phyloP scores from a whole-genome alignment of 2,888 invertebrate species.

The Rotaria magnacalcarata region DNA sequence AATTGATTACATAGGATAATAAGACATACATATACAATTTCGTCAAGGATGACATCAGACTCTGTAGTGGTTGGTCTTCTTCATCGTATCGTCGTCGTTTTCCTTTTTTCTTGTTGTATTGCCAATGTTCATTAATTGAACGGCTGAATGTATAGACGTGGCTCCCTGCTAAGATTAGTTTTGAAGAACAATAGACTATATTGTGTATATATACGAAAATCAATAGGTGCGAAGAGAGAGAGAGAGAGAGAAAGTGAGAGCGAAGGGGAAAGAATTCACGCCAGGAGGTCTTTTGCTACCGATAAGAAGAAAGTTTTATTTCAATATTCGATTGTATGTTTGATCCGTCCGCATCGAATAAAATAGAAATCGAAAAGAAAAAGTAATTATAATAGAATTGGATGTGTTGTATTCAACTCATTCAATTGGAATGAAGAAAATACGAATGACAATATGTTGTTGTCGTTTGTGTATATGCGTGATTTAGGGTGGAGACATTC shows the following conservation, averaged over 20 bases:
- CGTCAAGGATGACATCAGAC: conserved; percentile 22
- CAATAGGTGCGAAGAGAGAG: conserved; percentile 29
- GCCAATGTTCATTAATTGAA: not conserved
- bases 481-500: conserved; percentile 16
- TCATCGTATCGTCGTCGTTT: not conserved
- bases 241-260: not conserved
- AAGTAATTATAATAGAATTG: not conserved
- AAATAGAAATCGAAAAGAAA: not conserved
- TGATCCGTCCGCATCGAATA: conserved; percentile 19
- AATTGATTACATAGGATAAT: conserved; percentile 9
- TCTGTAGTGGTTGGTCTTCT: not conserved
- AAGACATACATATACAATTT: not conserved
- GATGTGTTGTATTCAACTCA: conserved; percentile 16
- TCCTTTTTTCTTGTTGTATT: not conserved
- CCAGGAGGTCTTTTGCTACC: conserved; percentile 4
- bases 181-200: conserved; percentile 1
- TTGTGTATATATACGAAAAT: conserved; percentile 26
- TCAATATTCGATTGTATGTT: conserved; percentile 26
- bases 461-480: not conserved
- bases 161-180: not conserved
- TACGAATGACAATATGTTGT: conserved; percentile 6
- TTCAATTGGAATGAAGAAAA: not conserved
- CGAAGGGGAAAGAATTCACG: not conserved
- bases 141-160: not conserved
- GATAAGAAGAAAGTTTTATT: conserved; percentile 26